Evolutionary conservation across 2,113 vertebrate genomes (phyloP), one percentile per base, ranked within the genome.

Genomic region (Calyptommatus sinebrachiatus): DNA sequence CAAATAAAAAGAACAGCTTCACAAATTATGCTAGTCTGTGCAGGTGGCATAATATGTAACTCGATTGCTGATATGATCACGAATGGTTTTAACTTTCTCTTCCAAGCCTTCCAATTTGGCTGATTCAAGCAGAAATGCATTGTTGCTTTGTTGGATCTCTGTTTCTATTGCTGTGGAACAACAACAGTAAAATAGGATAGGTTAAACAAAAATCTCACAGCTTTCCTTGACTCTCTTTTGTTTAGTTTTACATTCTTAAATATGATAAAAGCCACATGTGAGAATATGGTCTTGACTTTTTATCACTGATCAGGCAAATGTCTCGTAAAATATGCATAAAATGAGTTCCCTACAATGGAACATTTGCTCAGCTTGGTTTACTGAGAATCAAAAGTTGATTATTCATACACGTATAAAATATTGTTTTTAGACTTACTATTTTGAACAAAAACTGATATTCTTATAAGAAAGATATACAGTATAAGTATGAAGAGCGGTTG

Each of bases 101-200:
- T 97, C 96, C 50, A 98, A 92, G 31, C 92, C 96, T 0, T 69
- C 78, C 28, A 98, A 94, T 76, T 61, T 90, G 0, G 85, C 77
- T 0, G 94, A 93, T 88, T 96, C 96, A 60, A 92, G 79, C 61
- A 91, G 0, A 60, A 98, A 84, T 41, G 94, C 92, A 8, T 90
- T 71, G 85, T 95, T 95, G 20, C 96, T 93, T 12, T 1, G 10
- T 63, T 83, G 91, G 77, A 98, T 90, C 76, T 96, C 95, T 0
- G 8, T 90, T 81, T 96, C 94, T 77, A 96, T 94, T 84, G 92
- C 97, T 97, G 86, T 77, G 71, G 74, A 87, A 60, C 84, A 35
- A 87, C 28, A 21, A 60, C 28, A 21, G 53, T 61, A n/a, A 72
- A 71, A 29, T 73, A 3, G n/a, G 53, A 79, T 35, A 65, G 0